Evolutionary conservation across 2,888 invertebrate species (phyloP).

Genomic region (Cosmia trapezina): DNA sequence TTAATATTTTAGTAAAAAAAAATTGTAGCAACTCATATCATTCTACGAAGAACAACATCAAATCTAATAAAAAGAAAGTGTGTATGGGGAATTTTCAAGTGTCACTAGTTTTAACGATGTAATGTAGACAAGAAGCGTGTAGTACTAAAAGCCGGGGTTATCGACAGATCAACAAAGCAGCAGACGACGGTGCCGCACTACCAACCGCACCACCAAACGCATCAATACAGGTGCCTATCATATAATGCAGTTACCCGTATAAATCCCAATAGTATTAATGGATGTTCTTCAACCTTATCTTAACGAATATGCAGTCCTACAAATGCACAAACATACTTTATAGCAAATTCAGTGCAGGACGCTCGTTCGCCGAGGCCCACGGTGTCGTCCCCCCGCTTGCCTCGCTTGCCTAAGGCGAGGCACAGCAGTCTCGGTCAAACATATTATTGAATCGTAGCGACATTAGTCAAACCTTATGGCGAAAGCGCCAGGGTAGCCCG

Average conservation of each 20-base stretch:
- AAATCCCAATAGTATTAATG: not conserved
- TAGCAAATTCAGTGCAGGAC: not conserved
- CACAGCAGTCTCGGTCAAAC: not conserved
- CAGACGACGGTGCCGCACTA: constrained; percentile 86
- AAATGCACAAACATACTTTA: not conserved
- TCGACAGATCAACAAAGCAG: constrained; percentile 87
- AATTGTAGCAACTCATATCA: not conserved
- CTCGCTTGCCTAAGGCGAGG: not conserved
- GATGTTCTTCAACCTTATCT: not conserved
- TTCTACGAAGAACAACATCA: not conserved
- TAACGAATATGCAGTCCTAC: not conserved
- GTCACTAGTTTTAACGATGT: not conserved
- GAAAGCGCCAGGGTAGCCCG: too few species aligned
- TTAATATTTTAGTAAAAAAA: not conserved
- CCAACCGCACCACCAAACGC: constrained; percentile 87
- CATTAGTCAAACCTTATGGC: too few species aligned
- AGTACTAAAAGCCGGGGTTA: constrained; percentile 59
- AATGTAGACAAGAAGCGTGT: not conserved
- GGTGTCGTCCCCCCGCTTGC: not conserved
- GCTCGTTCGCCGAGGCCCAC: not conserved
- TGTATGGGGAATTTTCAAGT: not conserved
- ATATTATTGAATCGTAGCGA: too few species aligned
- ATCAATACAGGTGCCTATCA: constrained; percentile 85
- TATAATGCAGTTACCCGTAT: not conserved
- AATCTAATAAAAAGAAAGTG: not conserved